Percentiles rank a stretch among this genome's conserved stretches.
Conservation (phyloP, 2,888 invertebrate genomes). For the Neria commutata region DNA sequence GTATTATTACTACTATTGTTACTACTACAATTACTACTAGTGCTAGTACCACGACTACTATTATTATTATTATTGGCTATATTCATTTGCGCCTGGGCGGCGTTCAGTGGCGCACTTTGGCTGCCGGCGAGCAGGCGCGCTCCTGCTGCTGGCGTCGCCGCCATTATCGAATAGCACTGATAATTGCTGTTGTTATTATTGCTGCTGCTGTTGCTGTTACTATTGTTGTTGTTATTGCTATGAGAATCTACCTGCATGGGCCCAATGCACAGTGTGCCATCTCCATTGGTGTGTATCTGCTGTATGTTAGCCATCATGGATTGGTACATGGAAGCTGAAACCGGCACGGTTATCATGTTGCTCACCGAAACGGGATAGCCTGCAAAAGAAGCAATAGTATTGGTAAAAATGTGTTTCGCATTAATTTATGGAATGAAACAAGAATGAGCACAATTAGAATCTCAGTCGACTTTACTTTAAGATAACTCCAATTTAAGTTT, state of each 20-base stretch:
- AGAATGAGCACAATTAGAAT: background rate
- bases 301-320: slow-evolving; percentile 92
- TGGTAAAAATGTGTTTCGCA: slow-evolving; percentile 6
- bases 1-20: slow-evolving; percentile 33
- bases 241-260: slow-evolving; percentile 77
- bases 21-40: slow-evolving; percentile 26
- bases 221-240: slow-evolving; percentile 40
- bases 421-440: slow-evolving; percentile 5
- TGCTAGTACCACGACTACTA: slow-evolving; percentile 23
- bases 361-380: slow-evolving; percentile 79
- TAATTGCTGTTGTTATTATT: slow-evolving; percentile 29
- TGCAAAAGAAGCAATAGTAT: slow-evolving; percentile 27
- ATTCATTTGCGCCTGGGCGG: slow-evolving; percentile 8
- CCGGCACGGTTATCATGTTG: slow-evolving; percentile 94
- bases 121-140: slow-evolving; percentile 28
- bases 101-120: slow-evolving; percentile 16
- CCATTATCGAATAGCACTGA: slow-evolving; percentile 42
- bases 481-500: background rate
- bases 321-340: slow-evolving; percentile 94
- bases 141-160: slow-evolving; percentile 29
- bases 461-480: background rate
- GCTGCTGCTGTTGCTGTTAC: slow-evolving; percentile 22
- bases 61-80: slow-evolving; percentile 13
- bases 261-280: slow-evolving; percentile 82
- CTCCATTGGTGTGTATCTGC: slow-evolving; percentile 73